Base-by-base conservation (phyloP, 1,140 invertebrate genomes). In the Anthonomus grandis region DNA sequence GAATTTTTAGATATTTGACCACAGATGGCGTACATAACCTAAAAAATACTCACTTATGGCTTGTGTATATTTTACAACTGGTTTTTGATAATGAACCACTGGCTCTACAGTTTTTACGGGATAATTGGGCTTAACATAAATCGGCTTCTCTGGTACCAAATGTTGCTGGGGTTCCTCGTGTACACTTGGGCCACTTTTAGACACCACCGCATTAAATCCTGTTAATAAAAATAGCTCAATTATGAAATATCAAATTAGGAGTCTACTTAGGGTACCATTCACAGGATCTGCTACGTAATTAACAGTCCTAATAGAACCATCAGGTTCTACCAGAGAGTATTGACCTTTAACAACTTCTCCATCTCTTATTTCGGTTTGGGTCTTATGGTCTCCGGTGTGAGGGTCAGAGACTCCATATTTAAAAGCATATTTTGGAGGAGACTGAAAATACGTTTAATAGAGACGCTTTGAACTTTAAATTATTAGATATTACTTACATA, bases 291-390 rank as follows among this genome's bases (percentile, higher is more conserved):
- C 85, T 34, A 84, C 80, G 71, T 90, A 90, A 70, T 87, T 81
- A 17, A 89, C 87, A 2, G 82, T 86, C 58, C 87, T 79, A 45
- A 86, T 80, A 45, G 86, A 84, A 55, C 87, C 87, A 72, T 89
- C 87, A 22, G 87, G 86, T 70, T 89, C 86, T 57, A 86, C 86
- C 61, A 89, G 74, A 8, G 83, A 86, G 73, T 90, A 90, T 65
- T 87, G 83, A 59, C 87, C 87, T 71, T 78, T 80, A 22, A 85
- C 83, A 27, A 84, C 79, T 64, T 84, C 83, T 9, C 83, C 83
- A 62, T 84, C 79, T 15, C 83, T 74, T 54, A 80, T 77, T 68
- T 86, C 84, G 53, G 83, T 79, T 64, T 86, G 83, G 64, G 83
- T 80, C 65, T 86, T 85, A 45, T 82, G 79, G 62, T 86, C 84